phyloP scores from a whole-genome alignment of 1,140 invertebrate genomes.

The Plutomurus gul region DNA sequence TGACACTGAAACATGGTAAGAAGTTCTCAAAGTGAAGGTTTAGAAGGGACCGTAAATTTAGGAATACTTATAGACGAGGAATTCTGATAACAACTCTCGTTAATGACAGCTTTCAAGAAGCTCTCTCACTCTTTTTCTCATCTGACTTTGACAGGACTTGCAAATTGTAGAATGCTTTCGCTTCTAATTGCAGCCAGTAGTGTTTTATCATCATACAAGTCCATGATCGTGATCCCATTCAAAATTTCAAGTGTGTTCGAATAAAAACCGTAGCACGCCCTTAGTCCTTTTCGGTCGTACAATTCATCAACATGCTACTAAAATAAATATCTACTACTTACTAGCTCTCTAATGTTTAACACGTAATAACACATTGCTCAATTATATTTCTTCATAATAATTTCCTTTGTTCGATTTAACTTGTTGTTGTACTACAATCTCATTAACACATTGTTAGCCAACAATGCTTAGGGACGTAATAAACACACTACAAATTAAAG shows the following conservation, averaged over 20 bases:
- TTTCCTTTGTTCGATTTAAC: not conserved
- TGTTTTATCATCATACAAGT: not conserved
- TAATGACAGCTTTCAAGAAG: not conserved
- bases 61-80: not conserved
- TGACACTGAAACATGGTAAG: constrained; percentile 6
- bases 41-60: constrained; percentile 23
- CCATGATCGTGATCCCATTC: too few species aligned
- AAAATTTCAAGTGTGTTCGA: too few species aligned
- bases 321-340: not conserved
- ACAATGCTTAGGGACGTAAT: too few species aligned
- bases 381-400: not conserved
- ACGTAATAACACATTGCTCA: too few species aligned
- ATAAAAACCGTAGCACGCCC: too few species aligned
- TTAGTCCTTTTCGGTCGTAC: too few species aligned
- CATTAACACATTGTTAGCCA: too few species aligned
- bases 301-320: too few species aligned
- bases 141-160: too few species aligned
- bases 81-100: not conserved
- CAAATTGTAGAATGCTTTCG: too few species aligned
- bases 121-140: too few species aligned
- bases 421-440: not conserved
- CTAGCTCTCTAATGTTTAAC: not conserved
- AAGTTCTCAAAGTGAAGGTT: constrained; percentile 27
- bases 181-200: not conserved
- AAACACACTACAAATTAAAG: not conserved